Evolutionary conservation across 1,140 invertebrate species (phyloP), one percentile per base, ranked within the genome.

Genomic region (Parapsyche elsis): DNA sequence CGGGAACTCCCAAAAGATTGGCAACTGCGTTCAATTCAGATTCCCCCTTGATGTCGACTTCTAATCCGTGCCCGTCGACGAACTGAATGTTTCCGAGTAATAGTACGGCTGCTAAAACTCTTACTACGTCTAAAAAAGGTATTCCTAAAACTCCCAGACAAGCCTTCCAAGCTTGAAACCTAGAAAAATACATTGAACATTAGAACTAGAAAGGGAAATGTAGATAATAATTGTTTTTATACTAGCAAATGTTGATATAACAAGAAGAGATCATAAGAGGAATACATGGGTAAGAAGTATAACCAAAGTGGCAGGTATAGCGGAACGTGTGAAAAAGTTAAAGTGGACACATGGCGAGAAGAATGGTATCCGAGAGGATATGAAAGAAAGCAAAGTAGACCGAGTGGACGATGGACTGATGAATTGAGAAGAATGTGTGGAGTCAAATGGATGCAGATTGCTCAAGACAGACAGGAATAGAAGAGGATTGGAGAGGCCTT

Each of bases 61-160:
- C 83, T 85, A 88, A 44, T 84, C 86, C 24, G 84, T 84, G 71
- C 4, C 92, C 92, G 85, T 97, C 96, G 1, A 93, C 91, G 87
- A 98, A 98, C 84, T 94, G 93, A 49, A 98, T 94, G 87, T 98
- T 98, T 46, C 97, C 97, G 26, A 98, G 90, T 61, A 98, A 91
- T 78, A 99, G 88, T 24, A 98, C 95, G 0, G 96, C 96, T 23
- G 96, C 95, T 78, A 98, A 87, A 0, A 98, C 96, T 81, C 97
- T 90, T 12, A 98, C 94, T 7, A 98, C 97, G 87, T 98, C 97
- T 86, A 97, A 87, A 86, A 97, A 98, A 4, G 96, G 96, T 82
- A 98, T 98, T 12, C 97, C 97, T 16, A 98, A 90, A 10, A 97
- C 93, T 87, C 95, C 95, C 61, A 97, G 90, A 84, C 95, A 96